These are phyloP conservation scores for Lutra lutra DNA, from an alignment of 2,797 vertebrate species.

Conservation along the genomic window DNA sequence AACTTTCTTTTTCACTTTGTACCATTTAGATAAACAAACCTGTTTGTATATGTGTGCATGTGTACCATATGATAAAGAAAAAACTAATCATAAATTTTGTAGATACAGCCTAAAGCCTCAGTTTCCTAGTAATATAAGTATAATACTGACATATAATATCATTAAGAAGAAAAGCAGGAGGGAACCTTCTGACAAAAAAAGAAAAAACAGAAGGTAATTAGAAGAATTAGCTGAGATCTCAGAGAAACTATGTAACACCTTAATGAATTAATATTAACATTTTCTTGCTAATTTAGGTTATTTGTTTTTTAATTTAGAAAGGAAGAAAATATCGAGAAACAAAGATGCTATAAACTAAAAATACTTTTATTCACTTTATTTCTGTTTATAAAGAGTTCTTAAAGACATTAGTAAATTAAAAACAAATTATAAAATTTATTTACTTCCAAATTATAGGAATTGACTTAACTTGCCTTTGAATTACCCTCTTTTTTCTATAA, in stretches of 20 bases:
- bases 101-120: not conserved
- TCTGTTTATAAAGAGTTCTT: not conserved
- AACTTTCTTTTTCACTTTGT: not conserved
- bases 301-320: not conserved
- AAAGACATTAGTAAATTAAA: not conserved
- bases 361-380: not conserved
- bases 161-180: not conserved
- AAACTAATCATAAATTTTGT: not conserved
- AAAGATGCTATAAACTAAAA: not conserved
- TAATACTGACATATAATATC: not conserved
- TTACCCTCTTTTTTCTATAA: not conserved
- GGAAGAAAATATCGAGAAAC: not conserved
- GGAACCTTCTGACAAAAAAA: not conserved
- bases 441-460: not conserved
- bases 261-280: not conserved
- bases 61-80: not conserved
- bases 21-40: not conserved
- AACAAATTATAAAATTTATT: not conserved
- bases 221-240: not conserved
- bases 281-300: not conserved
- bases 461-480: not conserved
- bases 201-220: not conserved
- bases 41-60: rapidly evolving
- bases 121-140: not conserved
- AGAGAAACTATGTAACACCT: not conserved